Evolutionary conservation across 1,140 invertebrate species (phyloP), one percentile per base, ranked within the genome.

Genomic region (Sarcophaga peregrina): DNA sequence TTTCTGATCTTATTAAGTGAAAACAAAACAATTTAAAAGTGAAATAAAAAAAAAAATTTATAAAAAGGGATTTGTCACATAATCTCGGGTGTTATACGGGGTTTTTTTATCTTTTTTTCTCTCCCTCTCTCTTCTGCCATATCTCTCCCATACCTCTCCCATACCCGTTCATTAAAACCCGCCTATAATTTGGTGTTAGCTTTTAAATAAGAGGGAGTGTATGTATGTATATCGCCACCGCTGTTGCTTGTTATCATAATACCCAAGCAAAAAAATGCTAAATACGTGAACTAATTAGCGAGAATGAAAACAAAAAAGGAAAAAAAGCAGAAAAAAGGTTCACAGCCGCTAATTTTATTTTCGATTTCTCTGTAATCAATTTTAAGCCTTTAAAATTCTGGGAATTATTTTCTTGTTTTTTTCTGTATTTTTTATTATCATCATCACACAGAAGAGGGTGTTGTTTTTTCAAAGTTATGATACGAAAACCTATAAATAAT

Each of bases 201-300:
- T 52, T 52, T 52, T 52, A 52, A 68, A 68, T 20, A 68, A 68
- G 1, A n/a, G 62, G 62, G 62, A 15, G 62, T 68, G n/a, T n/a
- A 9, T 9, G n/a, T 20, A 8, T 68, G 11, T 15, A n/a, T n/a
- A 58, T 13, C 54, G 54, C 13, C 13, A 58, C 20, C n/a, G 4
- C 1, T 37, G 25, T 37, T 37, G 25, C 25, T 37, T 37, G 25
- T 37, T 37, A 37, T 37, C 25, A 37, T 37, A 37, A 37, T 37
- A 37, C 25, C 25, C 25, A 37, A 37, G 25, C 25, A 37, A 37
- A 37, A 37, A 68, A 68, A 68, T 68, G 62, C 62, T 68, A 68
- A 68, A 68, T 68, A 68, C 62, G 15, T 68, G n/a, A n/a, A 25
- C 17, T 68, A 68, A 68, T 68, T 68, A 68, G 62, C 20, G 25